A percentile compares a stretch with the other conserved stretches of the same genome.
These are phyloP conservation scores for Beaufortia kweichowensis DNA, from an alignment of 2,113 vertebrate species.

Conservation along the genomic window DNA sequence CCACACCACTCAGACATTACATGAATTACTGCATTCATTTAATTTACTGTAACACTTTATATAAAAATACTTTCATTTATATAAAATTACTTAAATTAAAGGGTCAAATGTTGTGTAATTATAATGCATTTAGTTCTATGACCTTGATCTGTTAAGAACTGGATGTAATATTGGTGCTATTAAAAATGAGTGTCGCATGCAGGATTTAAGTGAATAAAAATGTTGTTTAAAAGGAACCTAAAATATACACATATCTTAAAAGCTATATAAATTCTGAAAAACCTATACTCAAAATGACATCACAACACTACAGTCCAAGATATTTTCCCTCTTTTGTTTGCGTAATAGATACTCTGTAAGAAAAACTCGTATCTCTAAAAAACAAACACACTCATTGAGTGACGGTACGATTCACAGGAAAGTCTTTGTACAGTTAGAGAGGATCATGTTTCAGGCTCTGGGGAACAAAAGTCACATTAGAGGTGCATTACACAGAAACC, in stretches of 20 bases:
- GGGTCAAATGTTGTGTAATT: not conserved
- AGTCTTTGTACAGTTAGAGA: constrained; percentile 46
- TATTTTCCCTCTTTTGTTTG: not conserved
- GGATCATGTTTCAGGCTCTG: constrained; percentile 50
- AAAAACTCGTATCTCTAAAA: not conserved
- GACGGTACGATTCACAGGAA: constrained; percentile 22
- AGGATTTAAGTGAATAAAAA: too few relatives aligned
- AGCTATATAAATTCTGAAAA: too few relatives aligned
- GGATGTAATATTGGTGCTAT: too few relatives aligned
- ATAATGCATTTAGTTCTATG: not conserved
- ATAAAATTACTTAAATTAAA: too few relatives aligned
- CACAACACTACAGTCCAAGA: not conserved
- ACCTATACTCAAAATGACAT: not conserved
- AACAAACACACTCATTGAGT: constrained; percentile 40
- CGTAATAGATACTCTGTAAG: not conserved
- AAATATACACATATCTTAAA: too few relatives aligned
- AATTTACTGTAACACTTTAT: not conserved
- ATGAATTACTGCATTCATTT: constrained; percentile 30
- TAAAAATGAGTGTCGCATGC: too few relatives aligned
- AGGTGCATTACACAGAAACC: constrained; percentile 24
- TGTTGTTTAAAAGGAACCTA: too few relatives aligned
- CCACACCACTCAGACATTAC: constrained; percentile 24
- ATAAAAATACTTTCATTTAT: too few relatives aligned
- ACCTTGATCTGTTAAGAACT: not conserved
- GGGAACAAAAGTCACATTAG: constrained; percentile 24